A percentile compares a stretch with the other conserved stretches of the same genome.
phyloP scores from a whole-genome alignment of 2,888 invertebrate genomes.

The Polydesmus complanatus region DNA sequence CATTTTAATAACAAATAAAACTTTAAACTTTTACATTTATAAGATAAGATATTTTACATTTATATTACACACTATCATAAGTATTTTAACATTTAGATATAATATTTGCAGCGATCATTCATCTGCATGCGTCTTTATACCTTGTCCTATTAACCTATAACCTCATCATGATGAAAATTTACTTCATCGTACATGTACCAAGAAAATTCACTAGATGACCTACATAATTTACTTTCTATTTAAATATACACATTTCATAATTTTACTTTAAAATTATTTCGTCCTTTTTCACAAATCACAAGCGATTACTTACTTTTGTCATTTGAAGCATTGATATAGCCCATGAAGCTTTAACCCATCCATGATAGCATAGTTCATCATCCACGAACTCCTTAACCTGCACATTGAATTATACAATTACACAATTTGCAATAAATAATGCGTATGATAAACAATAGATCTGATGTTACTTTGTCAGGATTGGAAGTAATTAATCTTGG shows the following conservation, averaged over 20 bases:
- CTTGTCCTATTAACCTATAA: not conserved
- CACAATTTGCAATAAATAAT: not conserved
- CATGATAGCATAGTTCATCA: conserved; percentile 32
- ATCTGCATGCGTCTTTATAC: no score
- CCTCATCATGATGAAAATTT: not conserved
- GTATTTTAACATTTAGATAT: no score
- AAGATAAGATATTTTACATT: no score
- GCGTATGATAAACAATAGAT: no score
- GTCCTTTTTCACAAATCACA: not conserved
- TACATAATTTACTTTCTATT: not conserved
- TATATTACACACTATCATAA: no score
- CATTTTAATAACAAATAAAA: no score
- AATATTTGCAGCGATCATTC: no score
- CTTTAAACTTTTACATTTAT: no score
- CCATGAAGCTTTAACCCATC: conserved; percentile 31
- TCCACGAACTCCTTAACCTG: conserved; percentile 29
- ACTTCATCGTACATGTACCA: not conserved
- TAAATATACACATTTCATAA: not conserved
- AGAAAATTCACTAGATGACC: not conserved
- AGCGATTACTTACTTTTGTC: conserved; percentile 19
- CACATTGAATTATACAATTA: conserved; percentile 10
- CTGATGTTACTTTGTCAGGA: conserved; percentile 20
- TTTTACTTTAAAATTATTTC: not conserved
- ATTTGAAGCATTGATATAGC: conserved; percentile 26
- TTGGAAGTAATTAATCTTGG: conserved; percentile 27